phyloP scores from a whole-genome alignment of 92 coral and sea anemone species.

The Epizoanthus ramosus region DNA sequence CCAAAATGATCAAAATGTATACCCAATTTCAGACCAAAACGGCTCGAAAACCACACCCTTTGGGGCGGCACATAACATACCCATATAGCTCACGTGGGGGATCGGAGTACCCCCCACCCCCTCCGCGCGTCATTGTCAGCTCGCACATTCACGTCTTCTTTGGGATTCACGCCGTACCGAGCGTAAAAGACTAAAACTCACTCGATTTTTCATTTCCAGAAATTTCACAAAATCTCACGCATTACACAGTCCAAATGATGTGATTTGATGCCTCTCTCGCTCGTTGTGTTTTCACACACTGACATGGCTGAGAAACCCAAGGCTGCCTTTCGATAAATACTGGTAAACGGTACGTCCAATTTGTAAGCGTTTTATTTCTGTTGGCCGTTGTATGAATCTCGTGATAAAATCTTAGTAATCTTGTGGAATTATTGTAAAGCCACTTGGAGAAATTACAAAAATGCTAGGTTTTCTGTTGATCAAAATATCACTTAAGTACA shows the following conservation, averaged over 20 bases:
- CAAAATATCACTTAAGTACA: neutral
- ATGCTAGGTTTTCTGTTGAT: neutral
- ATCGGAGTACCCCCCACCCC: no score
- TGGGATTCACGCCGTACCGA: constrained; percentile 16
- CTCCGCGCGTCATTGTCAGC: neutral
- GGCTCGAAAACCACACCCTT: no score
- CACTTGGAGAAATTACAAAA: neutral
- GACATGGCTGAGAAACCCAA: neutral
- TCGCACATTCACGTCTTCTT: neutral
- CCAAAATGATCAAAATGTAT: no score
- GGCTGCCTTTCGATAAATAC: neutral
- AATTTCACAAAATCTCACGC: constrained; percentile 2
- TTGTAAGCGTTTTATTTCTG: neutral
- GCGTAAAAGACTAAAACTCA: constrained; percentile 27
- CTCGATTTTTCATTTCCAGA: neutral
- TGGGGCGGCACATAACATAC: no score
- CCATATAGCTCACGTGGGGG: no score
- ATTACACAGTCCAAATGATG: constrained; percentile 7
- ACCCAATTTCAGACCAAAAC: no score
- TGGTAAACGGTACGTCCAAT: constrained; percentile 3
- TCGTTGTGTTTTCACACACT: neutral
- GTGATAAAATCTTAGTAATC: neutral
- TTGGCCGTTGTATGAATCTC: neutral
- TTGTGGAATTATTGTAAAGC: neutral
- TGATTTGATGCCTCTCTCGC: neutral